A percentile compares a stretch with the other conserved stretches of the same genome.
Evolutionary conservation across 2,888 invertebrate genomes (phyloP).

Genomic region (Embidobia sp.): DNA sequence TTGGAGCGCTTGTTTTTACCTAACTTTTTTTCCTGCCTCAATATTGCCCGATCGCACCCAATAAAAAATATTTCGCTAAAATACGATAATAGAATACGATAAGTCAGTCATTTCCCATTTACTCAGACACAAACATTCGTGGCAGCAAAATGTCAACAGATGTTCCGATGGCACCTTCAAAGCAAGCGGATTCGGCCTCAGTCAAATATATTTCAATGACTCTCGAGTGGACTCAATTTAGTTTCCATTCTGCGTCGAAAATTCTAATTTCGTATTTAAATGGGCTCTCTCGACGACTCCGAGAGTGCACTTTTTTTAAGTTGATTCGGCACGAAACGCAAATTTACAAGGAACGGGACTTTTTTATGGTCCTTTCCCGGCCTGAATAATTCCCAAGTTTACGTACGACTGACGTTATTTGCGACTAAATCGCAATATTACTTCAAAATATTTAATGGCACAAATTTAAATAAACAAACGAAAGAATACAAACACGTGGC

Average conservation of each 20-base stretch:
- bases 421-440: slow-evolving; percentile 6
- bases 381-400: slow-evolving; percentile 5
- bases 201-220: slow-evolving; percentile 5
- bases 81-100: too few relatives aligned
- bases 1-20: too few relatives aligned
- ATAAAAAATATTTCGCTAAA: too few relatives aligned
- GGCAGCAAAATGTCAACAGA: too few relatives aligned
- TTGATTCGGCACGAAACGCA: neutral
- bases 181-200: slow-evolving; percentile 1
- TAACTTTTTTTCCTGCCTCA: too few relatives aligned
- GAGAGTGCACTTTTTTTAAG: slow-evolving; percentile 3
- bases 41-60: too few relatives aligned
- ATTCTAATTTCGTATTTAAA: slow-evolving; percentile 4
- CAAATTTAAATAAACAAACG: slow-evolving; percentile 1
- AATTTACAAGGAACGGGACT: slow-evolving; percentile 9
- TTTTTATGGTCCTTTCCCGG: neutral
- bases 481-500: slow-evolving; percentile 4
- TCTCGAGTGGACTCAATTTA: slow-evolving; percentile 15
- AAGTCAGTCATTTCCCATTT: too few relatives aligned
- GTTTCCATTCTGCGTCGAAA: slow-evolving; percentile 1
- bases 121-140: too few relatives aligned
- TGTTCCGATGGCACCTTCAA: too few relatives aligned
- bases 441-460: slow-evolving; percentile 10
- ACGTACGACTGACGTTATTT: neutral
- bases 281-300: neutral